Evolutionary conservation across 2,888 invertebrate genomes (phyloP).

Genomic region (Tiliacea aurago): DNA sequence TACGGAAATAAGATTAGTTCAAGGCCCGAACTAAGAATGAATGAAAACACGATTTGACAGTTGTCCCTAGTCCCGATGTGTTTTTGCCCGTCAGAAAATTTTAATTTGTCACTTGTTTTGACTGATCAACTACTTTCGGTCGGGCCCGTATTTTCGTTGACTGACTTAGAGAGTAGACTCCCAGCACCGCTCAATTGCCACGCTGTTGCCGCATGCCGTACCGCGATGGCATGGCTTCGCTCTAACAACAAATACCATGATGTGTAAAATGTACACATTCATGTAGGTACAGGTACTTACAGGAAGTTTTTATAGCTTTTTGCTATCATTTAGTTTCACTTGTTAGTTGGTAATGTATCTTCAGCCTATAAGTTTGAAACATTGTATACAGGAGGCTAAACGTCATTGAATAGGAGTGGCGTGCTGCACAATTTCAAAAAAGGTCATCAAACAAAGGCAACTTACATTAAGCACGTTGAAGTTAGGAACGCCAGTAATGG

Average conservation of each 20-base stretch:
- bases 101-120: too few species aligned
- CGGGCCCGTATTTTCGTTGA: too few species aligned
- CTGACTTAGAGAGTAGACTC: too few species aligned
- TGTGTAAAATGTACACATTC: not conserved
- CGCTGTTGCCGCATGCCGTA: too few species aligned
- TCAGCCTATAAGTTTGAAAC: not conserved
- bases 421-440: not conserved
- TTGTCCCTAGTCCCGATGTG: too few species aligned
- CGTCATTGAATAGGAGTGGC: not conserved
- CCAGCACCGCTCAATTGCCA: not conserved
- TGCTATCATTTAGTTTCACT: not conserved
- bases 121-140: too few species aligned
- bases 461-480: slow-evolving; percentile 76
- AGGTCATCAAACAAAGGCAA: slow-evolving; percentile 21
- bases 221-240: not conserved
- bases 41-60: too few species aligned
- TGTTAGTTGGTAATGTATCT: not conserved
- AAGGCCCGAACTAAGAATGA: too few species aligned
- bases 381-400: not conserved
- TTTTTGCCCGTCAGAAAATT: too few species aligned
- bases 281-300: not conserved
- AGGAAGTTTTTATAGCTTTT: not conserved
- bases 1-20: too few species aligned
- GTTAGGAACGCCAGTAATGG: slow-evolving; percentile 73
- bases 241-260: not conserved